A percentile compares a stretch with the other conserved stretches of the same genome.
phyloP scores from a whole-genome alignment of 2,888 invertebrate genomes.

The Emesis russula region DNA sequence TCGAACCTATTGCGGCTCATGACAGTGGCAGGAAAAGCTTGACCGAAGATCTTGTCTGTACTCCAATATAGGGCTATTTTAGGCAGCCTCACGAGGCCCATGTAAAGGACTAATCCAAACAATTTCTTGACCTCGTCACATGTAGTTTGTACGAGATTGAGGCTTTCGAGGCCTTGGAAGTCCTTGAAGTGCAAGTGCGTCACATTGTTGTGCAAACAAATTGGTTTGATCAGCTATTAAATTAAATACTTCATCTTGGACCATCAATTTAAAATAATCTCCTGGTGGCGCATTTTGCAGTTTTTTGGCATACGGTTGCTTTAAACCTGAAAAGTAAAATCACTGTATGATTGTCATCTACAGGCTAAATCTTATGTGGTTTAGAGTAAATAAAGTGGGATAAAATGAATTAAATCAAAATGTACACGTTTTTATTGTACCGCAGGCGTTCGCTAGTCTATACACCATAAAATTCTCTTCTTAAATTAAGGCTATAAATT shows the following conservation, averaged over 20 bases:
- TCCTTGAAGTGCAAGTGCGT: conserved; percentile 28
- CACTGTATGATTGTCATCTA: conserved; percentile 12
- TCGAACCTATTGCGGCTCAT: conserved; percentile 88
- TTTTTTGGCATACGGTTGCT: conserved; percentile 3
- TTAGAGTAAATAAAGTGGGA: background rate
- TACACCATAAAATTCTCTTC: conserved; percentile 12
- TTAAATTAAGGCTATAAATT: background rate
- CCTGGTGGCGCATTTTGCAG: background rate
- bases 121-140: conserved; percentile 86
- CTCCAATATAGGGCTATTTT: conserved; percentile 86
- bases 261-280: conserved; percentile 2
- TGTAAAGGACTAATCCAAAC: conserved; percentile 86
- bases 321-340: conserved; percentile 1
- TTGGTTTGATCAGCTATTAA: conserved; percentile 40
- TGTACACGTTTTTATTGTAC: conserved; percentile 3
- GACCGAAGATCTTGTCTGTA: conserved; percentile 85
- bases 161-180: conserved; percentile 68
- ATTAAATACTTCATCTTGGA: conserved; percentile 10
- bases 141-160: conserved; percentile 82
- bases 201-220: conserved; percentile 83
- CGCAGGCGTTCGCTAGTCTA: conserved; percentile 14
- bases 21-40: conserved; percentile 85
- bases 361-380: conserved; percentile 3
- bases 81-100: conserved; percentile 87
- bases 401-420: conserved; percentile 11